phyloP scores from a whole-genome alignment of 2,888 invertebrate genomes.

The Synanthedon tipuliformis region DNA sequence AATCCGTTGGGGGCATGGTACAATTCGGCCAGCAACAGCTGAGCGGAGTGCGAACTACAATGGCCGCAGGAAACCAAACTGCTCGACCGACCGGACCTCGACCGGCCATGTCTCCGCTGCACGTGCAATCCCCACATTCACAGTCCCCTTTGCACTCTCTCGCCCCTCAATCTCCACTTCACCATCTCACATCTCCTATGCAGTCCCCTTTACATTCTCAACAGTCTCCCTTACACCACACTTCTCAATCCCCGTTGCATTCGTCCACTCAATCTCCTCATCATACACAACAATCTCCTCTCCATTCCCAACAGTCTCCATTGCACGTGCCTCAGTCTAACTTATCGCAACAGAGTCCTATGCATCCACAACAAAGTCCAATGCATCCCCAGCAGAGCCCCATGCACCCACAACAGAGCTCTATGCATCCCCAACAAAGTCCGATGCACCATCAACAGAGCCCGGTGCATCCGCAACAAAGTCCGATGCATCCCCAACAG shows the following conservation, averaged over 20 bases:
- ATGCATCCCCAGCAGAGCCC: conserved; percentile 30
- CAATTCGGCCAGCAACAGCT: conserved; percentile 48
- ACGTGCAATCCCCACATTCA: conserved; percentile 44
- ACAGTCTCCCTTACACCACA: conserved; percentile 47
- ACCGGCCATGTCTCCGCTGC: conserved; percentile 53
- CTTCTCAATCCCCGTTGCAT: conserved; percentile 47
- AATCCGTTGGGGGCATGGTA: conserved; percentile 39
- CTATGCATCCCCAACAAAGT: conserved; percentile 7
- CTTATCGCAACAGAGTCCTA: conserved; percentile 38
- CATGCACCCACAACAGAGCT: conserved; percentile 33
- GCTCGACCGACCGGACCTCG: conserved; percentile 31
- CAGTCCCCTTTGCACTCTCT: conserved; percentile 36
- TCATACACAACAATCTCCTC: conserved; percentile 50
- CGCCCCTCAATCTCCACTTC: conserved; percentile 38
- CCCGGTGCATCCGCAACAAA: conserved; percentile 32
- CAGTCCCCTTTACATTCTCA: conserved; percentile 56
- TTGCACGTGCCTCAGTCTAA: conserved; percentile 44
- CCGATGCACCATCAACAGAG: conserved; percentile 25
- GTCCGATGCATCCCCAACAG: conserved; percentile 11
- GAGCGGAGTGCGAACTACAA: conserved; percentile 18
- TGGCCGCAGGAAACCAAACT: conserved; percentile 25
- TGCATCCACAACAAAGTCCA: conserved; percentile 12
- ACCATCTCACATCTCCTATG: conserved; percentile 42
- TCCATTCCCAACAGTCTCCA: conserved; percentile 51
- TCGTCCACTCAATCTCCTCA: conserved; percentile 48